These are phyloP conservation scores for Callipepla californica DNA, from an alignment of 2,113 vertebrate genomes.

Conservation along the genomic window DNA sequence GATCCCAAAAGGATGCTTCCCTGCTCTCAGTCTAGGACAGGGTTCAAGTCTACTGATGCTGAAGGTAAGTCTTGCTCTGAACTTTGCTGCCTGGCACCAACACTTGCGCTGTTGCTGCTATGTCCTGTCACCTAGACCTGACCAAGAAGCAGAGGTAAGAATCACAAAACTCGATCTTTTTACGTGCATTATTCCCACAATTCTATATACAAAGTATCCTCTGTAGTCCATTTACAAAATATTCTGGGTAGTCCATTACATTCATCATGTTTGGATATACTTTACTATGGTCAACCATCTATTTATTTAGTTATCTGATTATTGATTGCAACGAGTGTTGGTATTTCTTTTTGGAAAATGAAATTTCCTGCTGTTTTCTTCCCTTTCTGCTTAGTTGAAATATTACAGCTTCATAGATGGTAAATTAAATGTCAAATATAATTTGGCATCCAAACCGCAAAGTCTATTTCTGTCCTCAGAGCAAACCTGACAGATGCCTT, in stretches of 20 bases:
- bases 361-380: slow-evolving; percentile 35
- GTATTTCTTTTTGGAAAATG: slow-evolving; percentile 43
- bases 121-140: neutral
- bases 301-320: slow-evolving; percentile 40
- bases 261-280: neutral
- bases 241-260: neutral
- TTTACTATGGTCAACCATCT: slow-evolving; percentile 29
- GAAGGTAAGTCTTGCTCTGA: neutral
- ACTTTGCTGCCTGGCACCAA: neutral
- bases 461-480: slow-evolving; percentile 61
- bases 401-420: slow-evolving; percentile 54
- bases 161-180: neutral
- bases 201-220: neutral
- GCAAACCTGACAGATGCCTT: slow-evolving; percentile 56
- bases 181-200: neutral
- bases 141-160: neutral
- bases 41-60: neutral
- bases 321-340: neutral
- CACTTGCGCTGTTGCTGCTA: neutral
- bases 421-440: slow-evolving; percentile 74
- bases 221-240: neutral
- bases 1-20: neutral
- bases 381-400: slow-evolving; percentile 22
- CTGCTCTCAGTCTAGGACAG: neutral
- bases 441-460: slow-evolving; percentile 57